A percentile compares a stretch with the other conserved stretches of the same genome.
phyloP scores from a whole-genome alignment of 2,888 invertebrate species.

The Arenicola marina region DNA sequence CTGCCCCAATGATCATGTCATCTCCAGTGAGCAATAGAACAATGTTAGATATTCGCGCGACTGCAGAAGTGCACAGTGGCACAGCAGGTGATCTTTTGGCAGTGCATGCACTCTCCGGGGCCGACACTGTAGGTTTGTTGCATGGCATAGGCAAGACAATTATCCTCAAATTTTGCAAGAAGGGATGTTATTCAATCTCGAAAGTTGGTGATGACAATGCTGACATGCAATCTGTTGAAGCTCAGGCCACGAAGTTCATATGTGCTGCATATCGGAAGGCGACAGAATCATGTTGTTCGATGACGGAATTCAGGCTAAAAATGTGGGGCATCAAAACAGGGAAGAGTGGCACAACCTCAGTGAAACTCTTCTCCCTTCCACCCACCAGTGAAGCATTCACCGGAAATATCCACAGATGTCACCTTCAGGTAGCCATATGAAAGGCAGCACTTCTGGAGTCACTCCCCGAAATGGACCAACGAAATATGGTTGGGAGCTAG shows the following conservation, averaged over 20 bases:
- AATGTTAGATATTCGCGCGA: slow-evolving; percentile 9
- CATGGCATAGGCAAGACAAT: slow-evolving; percentile 12
- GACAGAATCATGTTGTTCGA: slow-evolving; percentile 11
- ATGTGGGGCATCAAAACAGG: slow-evolving; percentile 7
- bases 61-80: slow-evolving; percentile 11
- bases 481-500: slow-evolving; percentile 7
- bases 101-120: not conserved
- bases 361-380: slow-evolving; percentile 14
- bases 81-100: not conserved
- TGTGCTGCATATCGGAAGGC: slow-evolving; percentile 15
- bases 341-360: slow-evolving; percentile 8
- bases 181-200: slow-evolving; percentile 3
- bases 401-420: slow-evolving; percentile 6
- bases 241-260: not conserved
- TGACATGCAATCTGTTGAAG: not conserved
- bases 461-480: slow-evolving; percentile 5
- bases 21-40: slow-evolving; percentile 12
- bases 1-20: slow-evolving; percentile 14
- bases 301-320: slow-evolving; percentile 4
- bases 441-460: not conserved
- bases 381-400: slow-evolving; percentile 12
- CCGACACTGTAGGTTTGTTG: slow-evolving; percentile 1
- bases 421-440: slow-evolving; percentile 13
- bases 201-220: slow-evolving; percentile 6
- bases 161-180: slow-evolving; percentile 7